phyloP scores from a whole-genome alignment of 2,113 vertebrate genomes.

The Neogobius melanostomus region DNA sequence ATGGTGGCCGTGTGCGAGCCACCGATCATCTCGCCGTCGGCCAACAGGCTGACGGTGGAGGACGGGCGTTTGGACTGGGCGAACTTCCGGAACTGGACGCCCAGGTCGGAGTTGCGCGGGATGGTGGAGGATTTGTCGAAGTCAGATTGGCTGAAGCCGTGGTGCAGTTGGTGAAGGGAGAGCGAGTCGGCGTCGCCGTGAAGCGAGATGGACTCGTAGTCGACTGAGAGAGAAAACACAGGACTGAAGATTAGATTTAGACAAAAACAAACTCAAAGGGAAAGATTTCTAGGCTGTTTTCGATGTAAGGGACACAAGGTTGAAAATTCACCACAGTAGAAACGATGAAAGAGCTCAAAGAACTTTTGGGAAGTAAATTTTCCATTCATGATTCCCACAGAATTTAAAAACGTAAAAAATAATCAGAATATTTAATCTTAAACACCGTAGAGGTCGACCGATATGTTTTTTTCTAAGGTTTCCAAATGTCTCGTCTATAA shows the following conservation, averaged over 20 bases:
- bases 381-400: too few species aligned
- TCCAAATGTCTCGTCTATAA: too few species aligned
- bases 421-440: too few species aligned
- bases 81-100: conserved; percentile 77
- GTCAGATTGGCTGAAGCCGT: conserved; percentile 67
- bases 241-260: not conserved
- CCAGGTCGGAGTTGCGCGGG: conserved; percentile 81
- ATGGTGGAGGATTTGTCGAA: conserved; percentile 84
- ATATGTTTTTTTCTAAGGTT: too few species aligned
- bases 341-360: too few species aligned
- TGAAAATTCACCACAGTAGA: too few species aligned
- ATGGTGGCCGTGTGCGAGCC: conserved; percentile 79
- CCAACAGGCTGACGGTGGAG: conserved; percentile 80
- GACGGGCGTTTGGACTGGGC: conserved; percentile 78
- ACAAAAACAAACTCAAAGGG: not conserved
- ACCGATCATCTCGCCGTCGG: conserved; percentile 63
- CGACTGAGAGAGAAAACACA: conserved; percentile 44
- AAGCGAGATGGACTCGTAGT: conserved; percentile 82
- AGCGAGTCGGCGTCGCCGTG: conserved; percentile 67
- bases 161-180: conserved; percentile 74
- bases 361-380: too few species aligned
- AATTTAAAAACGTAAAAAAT: too few species aligned
- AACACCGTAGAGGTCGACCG: too few species aligned
- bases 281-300: too few species aligned
- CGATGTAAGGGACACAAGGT: too few species aligned